Evolutionary conservation across 1,140 invertebrate species (phyloP), one percentile per base, ranked within the genome.

Genomic region (Phthorimaea operculella): DNA sequence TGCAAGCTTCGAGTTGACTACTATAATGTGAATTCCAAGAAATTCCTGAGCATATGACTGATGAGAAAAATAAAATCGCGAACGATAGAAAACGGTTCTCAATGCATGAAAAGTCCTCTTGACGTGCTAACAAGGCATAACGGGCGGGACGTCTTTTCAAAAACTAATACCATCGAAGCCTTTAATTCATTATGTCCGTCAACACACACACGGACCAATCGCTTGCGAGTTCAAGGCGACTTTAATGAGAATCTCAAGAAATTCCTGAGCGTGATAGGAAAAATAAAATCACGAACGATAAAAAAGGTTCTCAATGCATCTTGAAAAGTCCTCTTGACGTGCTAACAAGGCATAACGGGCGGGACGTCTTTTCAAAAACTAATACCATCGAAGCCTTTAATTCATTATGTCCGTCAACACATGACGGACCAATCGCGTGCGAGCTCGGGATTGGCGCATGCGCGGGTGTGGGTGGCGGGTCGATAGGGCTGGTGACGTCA

Each of bases 401-500:
- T 60, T 60, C 57, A 62, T 63, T 63, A 62, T 55, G 54, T 60
- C 54, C 57, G 56, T 55, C 57, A 65, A 64, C 59, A 51, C 61
- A 54, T 56, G 17, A 6, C 36, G 33, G 21, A 51, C 78, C 80
- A 80, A 83, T 80, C 53, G 63, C 62, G 64, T 66, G 54, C 51
- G 51, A 63, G 72, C 49, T 55, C 33, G 28, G 0, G 9, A 21
- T 49, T 49, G 56, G 60, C 81, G 81, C 81, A 80, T 81, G 81
- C 81, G 81, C 73, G 72, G 54, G 54, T 69, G 76, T 75, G 70
- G 71, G 79, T 66, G 75, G 57, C 57, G 60, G 78, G 72, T 83
- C 79, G 79, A 81, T 83, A 80, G 21, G n/a, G 42, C 55, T n/a
- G 51, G 72, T 81, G 79, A 84, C 79, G 81, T 84, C 79, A 84